These are phyloP conservation scores for Xiphorhynchus erythropygius DNA, from an alignment of 2,797 vertebrate species.

Conservation along the genomic window DNA sequence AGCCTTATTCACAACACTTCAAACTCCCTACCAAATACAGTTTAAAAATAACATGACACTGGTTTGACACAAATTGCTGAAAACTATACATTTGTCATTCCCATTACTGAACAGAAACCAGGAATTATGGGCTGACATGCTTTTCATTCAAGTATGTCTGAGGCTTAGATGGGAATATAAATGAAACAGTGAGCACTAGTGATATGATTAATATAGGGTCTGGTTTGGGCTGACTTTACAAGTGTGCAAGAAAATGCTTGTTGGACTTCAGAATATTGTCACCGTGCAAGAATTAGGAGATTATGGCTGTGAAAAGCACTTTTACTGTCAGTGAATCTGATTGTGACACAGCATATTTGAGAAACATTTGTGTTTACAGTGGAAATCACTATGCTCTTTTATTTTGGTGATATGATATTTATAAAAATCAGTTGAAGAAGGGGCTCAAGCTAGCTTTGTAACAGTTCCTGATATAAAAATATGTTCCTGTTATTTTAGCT, in stretches of 20 bases:
- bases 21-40: conserved; percentile 20
- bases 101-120: conserved; percentile 18
- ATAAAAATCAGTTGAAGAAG: not conserved
- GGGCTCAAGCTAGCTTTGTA: not conserved
- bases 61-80: conserved; percentile 52
- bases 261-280: not conserved
- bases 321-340: not conserved
- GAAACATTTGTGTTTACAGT: not conserved
- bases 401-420: not conserved
- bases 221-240: not conserved
- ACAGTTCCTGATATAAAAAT: not conserved
- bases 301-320: not conserved
- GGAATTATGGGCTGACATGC: conserved; percentile 22
- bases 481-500: not conserved
- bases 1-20: conserved; percentile 38
- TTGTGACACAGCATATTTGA: not conserved
- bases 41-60: conserved; percentile 32
- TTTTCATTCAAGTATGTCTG: conserved; percentile 9
- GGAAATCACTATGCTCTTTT: not conserved
- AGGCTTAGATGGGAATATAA: conserved; percentile 33
- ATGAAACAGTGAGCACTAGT: conserved; percentile 2
- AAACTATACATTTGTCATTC: conserved; percentile 21
- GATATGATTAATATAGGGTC: not conserved
- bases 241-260: not conserved
- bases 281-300: not conserved